Evolutionary conservation across 1,140 invertebrate genomes (phyloP), one percentile per base, ranked within the genome.

Genomic region (Lerema accius): DNA sequence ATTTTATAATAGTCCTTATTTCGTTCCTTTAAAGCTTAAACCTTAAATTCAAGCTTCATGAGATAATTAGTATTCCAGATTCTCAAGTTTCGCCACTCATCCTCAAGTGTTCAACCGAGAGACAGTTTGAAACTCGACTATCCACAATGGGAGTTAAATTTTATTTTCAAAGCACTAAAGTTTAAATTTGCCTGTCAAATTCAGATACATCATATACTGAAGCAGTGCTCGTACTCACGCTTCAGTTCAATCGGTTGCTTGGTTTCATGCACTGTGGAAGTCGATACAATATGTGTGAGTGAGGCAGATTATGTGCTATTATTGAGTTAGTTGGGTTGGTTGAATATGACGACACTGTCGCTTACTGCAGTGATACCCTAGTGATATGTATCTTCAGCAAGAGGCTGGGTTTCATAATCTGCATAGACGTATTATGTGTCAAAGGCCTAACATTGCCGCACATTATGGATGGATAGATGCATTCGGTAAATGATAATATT

Each of bases 221-320:
- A 56, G 39, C 14, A 43, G 19, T 28, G 40, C 37, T 55, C 42
- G 39, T 42, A 13, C 11, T 42, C 39, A 55, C 51, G 51, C 51
- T 15, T 43, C 39, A 56, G 14, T 9, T 56, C 4, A 32, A 32
- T 32, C 23, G 23, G 51, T 43, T 32, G 39, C 51, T 32, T 56
- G 13, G 19, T 26, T 43, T 28, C 40, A 13, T 56, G 40, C 10
- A 16, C 16, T 40, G 43, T 56, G 40, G 32, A 14, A 43, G 17
- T 26, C 19, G 39, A 56, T 56, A 23, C 39, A 28, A 56, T 23
- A 23, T 19, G 17, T 32, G 23, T 14, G 13, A 26, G 10, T 26
- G 17, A 49, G 13, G 19, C 28, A 11, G 23, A 15, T 11, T 26
- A 49, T 32, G 23, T 15, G 13, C 19, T 14, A 32, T 49, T 49